Conservation (phyloP, 2,113 vertebrate species). For the Cardinalis cardinalis region DNA sequence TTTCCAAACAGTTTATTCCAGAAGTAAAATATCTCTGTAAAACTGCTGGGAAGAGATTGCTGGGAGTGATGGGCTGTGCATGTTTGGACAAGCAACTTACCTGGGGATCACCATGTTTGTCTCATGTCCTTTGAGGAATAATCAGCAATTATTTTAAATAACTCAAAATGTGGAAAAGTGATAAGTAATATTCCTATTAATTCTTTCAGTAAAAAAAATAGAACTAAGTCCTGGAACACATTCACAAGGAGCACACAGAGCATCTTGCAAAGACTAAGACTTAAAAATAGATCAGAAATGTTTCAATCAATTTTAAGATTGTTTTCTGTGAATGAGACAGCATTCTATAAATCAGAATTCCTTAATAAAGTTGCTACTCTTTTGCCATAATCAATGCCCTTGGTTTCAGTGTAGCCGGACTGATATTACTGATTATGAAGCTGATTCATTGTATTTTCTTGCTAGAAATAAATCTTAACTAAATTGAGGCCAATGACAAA, state of each 20-base stretch:
- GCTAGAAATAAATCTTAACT: not conserved
- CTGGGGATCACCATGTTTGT: not conserved
- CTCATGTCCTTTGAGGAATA: not conserved
- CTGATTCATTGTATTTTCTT: not conserved
- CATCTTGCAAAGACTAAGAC: not conserved
- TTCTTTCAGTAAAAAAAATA: not conserved
- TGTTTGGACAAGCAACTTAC: not conserved
- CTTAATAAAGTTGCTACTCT: not conserved
- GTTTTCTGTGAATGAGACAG: not conserved
- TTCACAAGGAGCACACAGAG: not conserved
- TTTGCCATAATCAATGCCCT: not conserved
- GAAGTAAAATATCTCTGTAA: not conserved
- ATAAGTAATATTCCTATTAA: not conserved
- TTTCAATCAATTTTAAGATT: not conserved
- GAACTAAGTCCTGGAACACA: not conserved
- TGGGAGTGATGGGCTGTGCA: not conserved
- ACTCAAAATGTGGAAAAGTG: not conserved
- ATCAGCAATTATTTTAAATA: not conserved
- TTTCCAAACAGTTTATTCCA: not conserved
- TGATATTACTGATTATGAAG: not conserved
- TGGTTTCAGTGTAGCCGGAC: not conserved
- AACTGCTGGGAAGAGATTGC: not conserved
- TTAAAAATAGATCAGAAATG: not conserved
- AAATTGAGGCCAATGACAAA: not conserved
- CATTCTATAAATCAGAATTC: not conserved